phyloP scores from a whole-genome alignment of 2,113 vertebrate species.

The Trichechus manatus region DNA sequence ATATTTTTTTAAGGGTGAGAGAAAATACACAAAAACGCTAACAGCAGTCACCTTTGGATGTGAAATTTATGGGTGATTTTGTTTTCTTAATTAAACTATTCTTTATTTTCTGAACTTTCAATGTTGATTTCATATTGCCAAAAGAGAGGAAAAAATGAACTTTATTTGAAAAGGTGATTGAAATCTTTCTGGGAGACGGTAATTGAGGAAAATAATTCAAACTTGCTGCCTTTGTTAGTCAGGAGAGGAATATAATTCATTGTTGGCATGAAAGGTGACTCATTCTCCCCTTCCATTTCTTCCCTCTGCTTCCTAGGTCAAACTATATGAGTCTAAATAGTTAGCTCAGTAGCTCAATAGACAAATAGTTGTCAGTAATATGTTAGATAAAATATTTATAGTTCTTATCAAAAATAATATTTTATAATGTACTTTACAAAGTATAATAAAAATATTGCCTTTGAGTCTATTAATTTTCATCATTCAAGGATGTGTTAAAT shows the following conservation, averaged over 20 bases:
- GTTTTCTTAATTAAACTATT: slow-evolving; percentile 55
- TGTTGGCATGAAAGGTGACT: slow-evolving; percentile 68
- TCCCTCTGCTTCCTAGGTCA: slow-evolving; percentile 22
- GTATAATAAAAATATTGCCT: slow-evolving; percentile 11
- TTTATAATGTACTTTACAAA: slow-evolving; percentile 51
- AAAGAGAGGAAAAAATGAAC: slow-evolving; percentile 19
- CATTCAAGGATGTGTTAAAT: slow-evolving; percentile 36
- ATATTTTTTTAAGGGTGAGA: slow-evolving; percentile 2
- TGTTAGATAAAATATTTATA: slow-evolving; percentile 25
- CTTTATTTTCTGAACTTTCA: slow-evolving; percentile 60
- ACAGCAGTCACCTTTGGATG: background rate
- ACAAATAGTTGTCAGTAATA: slow-evolving; percentile 51
- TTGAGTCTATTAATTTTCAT: slow-evolving; percentile 49
- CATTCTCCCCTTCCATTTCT: background rate
- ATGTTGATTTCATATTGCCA: background rate
- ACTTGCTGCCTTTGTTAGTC: slow-evolving; percentile 48
- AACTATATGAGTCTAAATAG: slow-evolving; percentile 40
- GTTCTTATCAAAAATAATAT: slow-evolving; percentile 30
- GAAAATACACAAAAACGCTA: slow-evolving; percentile 23
- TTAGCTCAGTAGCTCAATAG: slow-evolving; percentile 9
- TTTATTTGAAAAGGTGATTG: slow-evolving; percentile 56
- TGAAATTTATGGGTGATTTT: slow-evolving; percentile 11
- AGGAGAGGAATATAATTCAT: slow-evolving; percentile 57
- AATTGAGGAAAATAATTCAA: slow-evolving; percentile 66
- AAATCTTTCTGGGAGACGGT: slow-evolving; percentile 58